Evolutionary conservation across 2,113 vertebrate species (phyloP).

Genomic region (Tragelaphus imberbis): DNA sequence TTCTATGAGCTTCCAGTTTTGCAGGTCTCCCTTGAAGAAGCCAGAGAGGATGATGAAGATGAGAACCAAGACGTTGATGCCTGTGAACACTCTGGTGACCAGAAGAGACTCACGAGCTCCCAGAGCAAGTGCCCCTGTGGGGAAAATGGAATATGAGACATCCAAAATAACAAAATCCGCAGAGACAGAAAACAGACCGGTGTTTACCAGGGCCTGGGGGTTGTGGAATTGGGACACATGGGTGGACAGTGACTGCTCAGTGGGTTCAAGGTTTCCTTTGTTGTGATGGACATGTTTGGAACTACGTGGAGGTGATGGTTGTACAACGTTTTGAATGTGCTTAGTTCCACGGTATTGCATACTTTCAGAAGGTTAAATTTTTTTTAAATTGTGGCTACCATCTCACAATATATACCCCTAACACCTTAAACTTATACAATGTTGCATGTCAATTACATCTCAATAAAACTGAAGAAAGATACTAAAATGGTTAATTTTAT

Average conservation of each 20-base stretch:
- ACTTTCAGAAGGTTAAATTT: background rate
- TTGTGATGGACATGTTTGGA: constrained; percentile 52
- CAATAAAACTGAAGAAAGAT: background rate
- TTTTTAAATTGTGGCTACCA: background rate
- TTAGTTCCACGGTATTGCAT: background rate
- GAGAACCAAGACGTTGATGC: constrained; percentile 64
- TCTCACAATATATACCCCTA: background rate
- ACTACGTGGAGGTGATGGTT: constrained; percentile 70
- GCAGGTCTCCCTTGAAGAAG: constrained; percentile 56
- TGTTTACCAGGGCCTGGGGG: background rate
- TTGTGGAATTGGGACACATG: background rate
- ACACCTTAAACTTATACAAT: background rate
- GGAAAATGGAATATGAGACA: constrained; percentile 22
- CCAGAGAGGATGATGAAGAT: constrained; percentile 87
- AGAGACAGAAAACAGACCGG: accelerated
- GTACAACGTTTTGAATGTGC: background rate
- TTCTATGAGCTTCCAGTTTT: too few relatives aligned
- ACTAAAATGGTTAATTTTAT: background rate
- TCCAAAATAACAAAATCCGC: background rate
- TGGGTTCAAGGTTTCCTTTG: background rate
- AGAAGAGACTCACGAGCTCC: constrained; percentile 91
- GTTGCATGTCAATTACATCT: background rate
- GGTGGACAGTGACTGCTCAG: background rate
- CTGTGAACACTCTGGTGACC: constrained; percentile 91
- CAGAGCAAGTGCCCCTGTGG: constrained; percentile 86